These are phyloP conservation scores for Emberiza fucata DNA, from an alignment of 2,113 vertebrate species.

Conservation along the genomic window DNA sequence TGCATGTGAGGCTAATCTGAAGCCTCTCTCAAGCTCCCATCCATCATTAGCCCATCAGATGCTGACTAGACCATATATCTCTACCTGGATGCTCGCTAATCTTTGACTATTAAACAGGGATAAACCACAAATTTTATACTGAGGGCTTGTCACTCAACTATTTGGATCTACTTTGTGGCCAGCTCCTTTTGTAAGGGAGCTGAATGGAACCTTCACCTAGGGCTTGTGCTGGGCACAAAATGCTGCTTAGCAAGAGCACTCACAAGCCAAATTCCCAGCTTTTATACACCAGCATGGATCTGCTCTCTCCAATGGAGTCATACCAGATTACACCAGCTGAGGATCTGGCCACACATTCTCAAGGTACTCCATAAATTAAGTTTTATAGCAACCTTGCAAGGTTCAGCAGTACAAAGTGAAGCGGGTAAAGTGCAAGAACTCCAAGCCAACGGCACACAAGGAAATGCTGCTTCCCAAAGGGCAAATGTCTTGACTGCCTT, in stretches of 20 bases:
- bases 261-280: neutral
- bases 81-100: constrained; percentile 44
- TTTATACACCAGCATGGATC: neutral
- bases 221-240: neutral
- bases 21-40: constrained; percentile 52
- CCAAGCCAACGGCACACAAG: neutral
- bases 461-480: neutral
- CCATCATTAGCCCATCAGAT: constrained; percentile 58
- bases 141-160: neutral
- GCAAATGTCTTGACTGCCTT: neutral
- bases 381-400: neutral
- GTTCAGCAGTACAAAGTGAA: neutral
- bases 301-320: neutral
- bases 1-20: constrained; percentile 42
- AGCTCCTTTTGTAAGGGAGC: neutral
- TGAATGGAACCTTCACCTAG: neutral
- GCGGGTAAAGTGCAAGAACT: neutral
- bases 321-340: neutral
- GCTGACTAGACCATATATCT: constrained; percentile 54
- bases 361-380: neutral
- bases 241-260: neutral
- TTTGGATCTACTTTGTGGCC: neutral
- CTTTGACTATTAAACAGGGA: constrained; percentile 51
- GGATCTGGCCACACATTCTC: neutral
- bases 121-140: constrained; percentile 34